Conservation (phyloP, 2,888 invertebrate genomes). For the Psylliodes chrysocephalus region DNA sequence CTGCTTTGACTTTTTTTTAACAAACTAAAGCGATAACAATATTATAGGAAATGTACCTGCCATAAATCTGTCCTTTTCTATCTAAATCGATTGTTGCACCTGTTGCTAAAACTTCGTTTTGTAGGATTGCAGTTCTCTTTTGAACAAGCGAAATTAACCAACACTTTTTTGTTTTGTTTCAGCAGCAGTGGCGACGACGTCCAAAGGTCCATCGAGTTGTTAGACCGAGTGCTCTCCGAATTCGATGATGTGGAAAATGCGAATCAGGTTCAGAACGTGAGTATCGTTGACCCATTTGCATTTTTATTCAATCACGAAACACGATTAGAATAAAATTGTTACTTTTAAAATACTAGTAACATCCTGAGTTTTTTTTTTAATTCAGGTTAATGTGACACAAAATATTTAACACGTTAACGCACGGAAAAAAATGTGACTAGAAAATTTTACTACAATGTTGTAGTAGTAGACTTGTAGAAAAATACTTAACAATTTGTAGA, state of each 20-base stretch:
- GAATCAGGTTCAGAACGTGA: constrained; percentile 68
- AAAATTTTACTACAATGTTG: too few relatives aligned
- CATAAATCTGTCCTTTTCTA: background rate
- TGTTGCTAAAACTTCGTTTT: background rate
- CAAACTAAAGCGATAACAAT: too few relatives aligned
- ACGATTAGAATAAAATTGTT: too few relatives aligned
- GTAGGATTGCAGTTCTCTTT: background rate
- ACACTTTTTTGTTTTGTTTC: constrained; percentile 57
- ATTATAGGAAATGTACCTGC: too few relatives aligned
- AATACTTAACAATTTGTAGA: too few relatives aligned
- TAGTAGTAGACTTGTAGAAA: too few relatives aligned
- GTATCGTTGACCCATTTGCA: constrained; percentile 37
- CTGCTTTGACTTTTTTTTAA: too few relatives aligned
- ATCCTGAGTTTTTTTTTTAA: too few relatives aligned
- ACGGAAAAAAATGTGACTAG: too few relatives aligned
- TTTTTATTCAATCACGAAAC: background rate
- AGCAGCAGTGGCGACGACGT: constrained; percentile 86
- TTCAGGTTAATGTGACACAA: too few relatives aligned
- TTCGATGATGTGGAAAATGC: constrained; percentile 82
- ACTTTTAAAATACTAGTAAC: too few relatives aligned
- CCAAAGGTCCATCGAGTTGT: constrained; percentile 86
- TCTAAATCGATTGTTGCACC: background rate
- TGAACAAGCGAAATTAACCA: background rate
- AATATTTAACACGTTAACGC: too few relatives aligned
- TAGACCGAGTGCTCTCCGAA: constrained; percentile 90